phyloP scores from a whole-genome alignment of 2,113 vertebrate species.

The Alosa alosa region DNA sequence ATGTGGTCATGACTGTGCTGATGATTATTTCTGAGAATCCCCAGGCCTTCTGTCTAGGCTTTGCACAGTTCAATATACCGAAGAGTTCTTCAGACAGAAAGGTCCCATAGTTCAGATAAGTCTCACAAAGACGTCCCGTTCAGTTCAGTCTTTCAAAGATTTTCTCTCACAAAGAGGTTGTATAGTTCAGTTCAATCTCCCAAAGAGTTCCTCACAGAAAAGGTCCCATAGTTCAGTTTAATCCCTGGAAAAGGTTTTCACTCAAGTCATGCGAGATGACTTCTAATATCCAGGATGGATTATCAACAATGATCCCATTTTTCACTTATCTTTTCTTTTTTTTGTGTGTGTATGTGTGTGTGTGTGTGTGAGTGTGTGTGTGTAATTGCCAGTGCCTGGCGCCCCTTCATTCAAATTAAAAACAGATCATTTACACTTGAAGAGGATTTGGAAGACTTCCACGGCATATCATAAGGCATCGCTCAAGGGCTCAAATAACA shows the following conservation, averaged over 20 bases:
- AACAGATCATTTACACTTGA: not conserved
- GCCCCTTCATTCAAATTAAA: no score
- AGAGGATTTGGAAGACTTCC: not conserved
- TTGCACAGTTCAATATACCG: not conserved
- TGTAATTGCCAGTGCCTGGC: no score
- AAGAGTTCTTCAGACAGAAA: not conserved
- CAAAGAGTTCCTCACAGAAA: not conserved
- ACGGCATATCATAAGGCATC: not conserved
- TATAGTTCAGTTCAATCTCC: not conserved
- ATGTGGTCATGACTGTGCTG: not conserved
- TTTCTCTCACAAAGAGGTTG: no score
- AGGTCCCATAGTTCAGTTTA: not conserved
- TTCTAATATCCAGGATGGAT: not conserved
- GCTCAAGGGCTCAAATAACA: not conserved
- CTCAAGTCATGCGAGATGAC: not conserved
- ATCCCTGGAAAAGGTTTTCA: not conserved
- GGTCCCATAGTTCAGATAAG: not conserved
- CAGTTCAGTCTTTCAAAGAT: not conserved
- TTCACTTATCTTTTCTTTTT: not conserved
- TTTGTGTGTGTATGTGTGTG: no score
- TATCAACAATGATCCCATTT: not conserved
- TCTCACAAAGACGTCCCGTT: not conserved
- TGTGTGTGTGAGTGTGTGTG: no score
- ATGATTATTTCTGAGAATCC: not conserved
- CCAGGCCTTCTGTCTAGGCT: not conserved